Evolutionary conservation across 2,888 invertebrate genomes (phyloP), one percentile per base, ranked within the genome.

Genomic region (Conistra vaccinii): DNA sequence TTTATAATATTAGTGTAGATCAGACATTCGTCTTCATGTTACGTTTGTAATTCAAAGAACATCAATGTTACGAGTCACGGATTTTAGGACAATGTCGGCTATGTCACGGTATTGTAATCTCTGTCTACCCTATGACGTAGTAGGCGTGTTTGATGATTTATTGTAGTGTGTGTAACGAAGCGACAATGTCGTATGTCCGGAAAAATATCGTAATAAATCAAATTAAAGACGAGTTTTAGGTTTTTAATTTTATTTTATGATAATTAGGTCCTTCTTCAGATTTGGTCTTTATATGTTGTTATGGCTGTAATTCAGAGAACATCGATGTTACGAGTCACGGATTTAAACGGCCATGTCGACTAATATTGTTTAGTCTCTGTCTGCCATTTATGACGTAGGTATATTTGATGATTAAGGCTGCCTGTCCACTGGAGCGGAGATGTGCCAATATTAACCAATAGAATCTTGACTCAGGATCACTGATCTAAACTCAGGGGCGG

Each of bases 81-180:
- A 60, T 51, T 60, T 61, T n/a, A 51, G 17, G 14, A 2, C n/a
- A 32, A 9, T 66, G 20, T 48, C 45, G 26, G 9, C 20, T 69
- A 9, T 42, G 32, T 42, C 69, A 55, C 62, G 29, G 35, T n/a
- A 9, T 48, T 48, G 3, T 51, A 26, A 17, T 66, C 5, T 26
- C 17, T 23, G 17, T n/a, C 42, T 69, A 42, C 12, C 42, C 12
- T 67, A 39, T 39, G 55, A 29, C 20, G 20, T 1, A 3, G 26
- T 67, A 35, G 32, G 20, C 6, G 20, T 26, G 2, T 61, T 51
- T 9, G 48, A 26, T 61, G 61, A 73, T 71, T 48, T 48, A 71
- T 39, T n/a, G 12, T 70, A 12, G 7, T 26, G 17, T 58, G 35
- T 17, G 23, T 57, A n/a, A 26, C 39, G 29, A 75, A 26, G 26